Conservation (phyloP, 2,113 vertebrate species). For the Oriolus oriolus region DNA sequence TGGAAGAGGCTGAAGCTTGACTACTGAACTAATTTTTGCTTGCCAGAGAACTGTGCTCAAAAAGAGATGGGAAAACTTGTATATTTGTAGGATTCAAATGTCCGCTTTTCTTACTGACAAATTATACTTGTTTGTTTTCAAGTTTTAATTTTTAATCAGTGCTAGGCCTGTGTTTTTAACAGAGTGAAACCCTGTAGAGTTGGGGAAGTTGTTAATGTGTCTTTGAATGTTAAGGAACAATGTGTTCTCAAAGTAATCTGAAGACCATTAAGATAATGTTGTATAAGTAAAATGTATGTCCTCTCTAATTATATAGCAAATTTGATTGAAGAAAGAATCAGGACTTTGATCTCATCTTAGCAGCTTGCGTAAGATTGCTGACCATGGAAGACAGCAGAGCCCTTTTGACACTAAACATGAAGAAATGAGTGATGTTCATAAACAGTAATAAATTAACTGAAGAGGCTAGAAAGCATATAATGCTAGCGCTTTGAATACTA, state of each 20-base stretch:
- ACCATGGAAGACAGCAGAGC: not conserved
- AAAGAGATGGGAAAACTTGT: not conserved
- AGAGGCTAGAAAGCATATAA: not conserved
- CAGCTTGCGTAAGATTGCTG: not conserved
- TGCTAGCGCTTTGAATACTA: not conserved
- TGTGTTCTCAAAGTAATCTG: not conserved
- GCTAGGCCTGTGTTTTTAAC: not conserved
- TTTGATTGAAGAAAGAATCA: not conserved
- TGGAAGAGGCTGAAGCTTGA: not conserved
- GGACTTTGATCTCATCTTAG: not conserved
- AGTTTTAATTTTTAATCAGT: not conserved
- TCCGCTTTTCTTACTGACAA: not conserved
- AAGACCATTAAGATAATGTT: not conserved
- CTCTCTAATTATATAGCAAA: not conserved
- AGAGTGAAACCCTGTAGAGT: not conserved
- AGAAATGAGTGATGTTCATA: not conserved
- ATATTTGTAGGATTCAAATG: not conserved
- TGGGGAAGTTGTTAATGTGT: not conserved
- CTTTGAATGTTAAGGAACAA: not conserved
- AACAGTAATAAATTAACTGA: not conserved
- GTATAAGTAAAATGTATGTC: not conserved
- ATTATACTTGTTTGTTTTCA: not conserved
- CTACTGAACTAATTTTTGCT: not conserved
- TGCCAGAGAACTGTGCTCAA: not conserved
- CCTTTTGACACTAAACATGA: rapidly evolving